Evolutionary conservation across 1,140 invertebrate species (phyloP), one percentile per base, ranked within the genome.

Genomic region (Wiebesia pumilae): DNA sequence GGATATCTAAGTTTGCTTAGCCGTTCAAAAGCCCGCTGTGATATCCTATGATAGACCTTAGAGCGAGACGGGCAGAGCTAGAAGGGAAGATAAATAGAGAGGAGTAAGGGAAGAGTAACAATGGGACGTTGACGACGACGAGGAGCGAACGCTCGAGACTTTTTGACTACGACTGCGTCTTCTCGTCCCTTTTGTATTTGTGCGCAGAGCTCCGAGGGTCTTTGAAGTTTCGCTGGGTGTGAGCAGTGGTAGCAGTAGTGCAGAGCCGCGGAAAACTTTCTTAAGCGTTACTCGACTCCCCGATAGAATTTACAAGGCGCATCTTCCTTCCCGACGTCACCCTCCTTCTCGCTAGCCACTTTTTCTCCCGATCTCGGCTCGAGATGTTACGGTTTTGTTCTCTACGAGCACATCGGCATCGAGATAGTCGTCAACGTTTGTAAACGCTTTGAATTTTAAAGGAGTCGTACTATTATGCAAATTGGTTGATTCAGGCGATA

Each of bases 191-290:
- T 84, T 78, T 84, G 73, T 77, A 35, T 75, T 83, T 83, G 82
- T 62, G 78, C 24, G 54, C 33, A 54, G 24, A 43, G 38, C 58
- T 33, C 4, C 35, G 62, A 85, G 84, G 78, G 78, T 73, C 84
- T 85, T 85, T 85, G 84, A 85, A 85, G 84, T 85, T 81, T 84
- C 73, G 14, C 75, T 54, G 83, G 54, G 40, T 65, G 75, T 9
- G 71, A 82, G 81, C 47, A 78, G 43, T 35, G 82, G 82, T 75
- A 77, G 83, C 73, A 43, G 67, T 33, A 47, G 77, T 58, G 40
- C 65, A 27, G 40, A 85, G 77, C 62, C 75, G 77, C 82, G 71
- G 82, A 83, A 83, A 83, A 83, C 81, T 83, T 83, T 83, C 30
- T n/a, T 16, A 19, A 54, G 54, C 78, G 54, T 19, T 65, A 38